Evolutionary conservation across 1,140 invertebrate species (phyloP), one percentile per base, ranked within the genome.

Genomic region (Drosophila parvula): DNA sequence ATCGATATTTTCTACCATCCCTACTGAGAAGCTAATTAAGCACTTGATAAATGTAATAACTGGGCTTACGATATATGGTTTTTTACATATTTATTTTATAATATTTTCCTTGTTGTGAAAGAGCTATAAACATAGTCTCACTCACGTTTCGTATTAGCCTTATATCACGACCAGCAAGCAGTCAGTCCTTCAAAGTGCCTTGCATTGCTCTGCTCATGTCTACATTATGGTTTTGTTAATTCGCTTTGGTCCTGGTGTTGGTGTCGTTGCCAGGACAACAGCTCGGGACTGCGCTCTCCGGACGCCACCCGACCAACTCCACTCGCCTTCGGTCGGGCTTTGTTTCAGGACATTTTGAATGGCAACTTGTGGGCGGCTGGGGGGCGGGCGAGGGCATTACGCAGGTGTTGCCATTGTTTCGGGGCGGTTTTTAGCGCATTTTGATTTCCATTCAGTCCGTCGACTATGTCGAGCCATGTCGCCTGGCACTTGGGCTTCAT

Each of bases 341-440:
- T 90, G 88, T 90, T 80, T 53, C 57, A 55, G 41, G 48, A 45
- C 69, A 74, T 74, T 81, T 56, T 71, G 64, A 64, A 53, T 69
- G 61, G 48, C 56, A 68, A 61, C 55, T 51, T 57, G 34, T 74
- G 61, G 51, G 51, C 60, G 56, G 65, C 45, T 60, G 18, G 70
- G n/a, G 64, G 51, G 44, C 44, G 56, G 76, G 55, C 47, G 47
- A 44, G 55, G 60, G 67, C 38, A 71, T 71, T 69, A 68, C 63
- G 78, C 81, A 90, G 82, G 82, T 86, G 83, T 89, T 89, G 67
- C 48, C 65, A 74, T 88, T 88, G 80, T 88, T 89, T 73, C 22
- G 59, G 83, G 79, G 83, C 79, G 83, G 83, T 82, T 86, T 85
- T 86, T 86, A 86, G 82, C 84, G 84, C 79, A 78, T 78, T 78